Percentiles rank a stretch among this genome's conserved stretches.
Conservation (phyloP, 2,888 invertebrate genomes). For the Euplagia quadripunctaria region DNA sequence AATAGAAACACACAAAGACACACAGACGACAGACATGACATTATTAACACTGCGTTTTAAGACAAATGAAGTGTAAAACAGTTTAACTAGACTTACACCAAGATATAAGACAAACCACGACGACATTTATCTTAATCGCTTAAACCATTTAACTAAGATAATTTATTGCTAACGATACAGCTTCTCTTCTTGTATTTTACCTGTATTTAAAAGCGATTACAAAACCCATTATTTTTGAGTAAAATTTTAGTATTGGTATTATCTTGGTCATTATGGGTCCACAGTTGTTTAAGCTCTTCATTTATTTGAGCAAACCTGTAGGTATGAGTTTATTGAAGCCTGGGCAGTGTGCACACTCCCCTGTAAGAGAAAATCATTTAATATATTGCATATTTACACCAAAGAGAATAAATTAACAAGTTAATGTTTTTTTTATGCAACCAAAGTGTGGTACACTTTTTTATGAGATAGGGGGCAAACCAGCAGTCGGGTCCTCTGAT, state of each 20-base stretch:
- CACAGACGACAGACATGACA: neutral
- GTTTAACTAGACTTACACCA: conserved; percentile 10
- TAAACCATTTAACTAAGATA: conserved; percentile 27
- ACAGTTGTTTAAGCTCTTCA: neutral
- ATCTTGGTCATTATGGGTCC: neutral
- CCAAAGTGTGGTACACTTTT: no score
- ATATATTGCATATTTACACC: no score
- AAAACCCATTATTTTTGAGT: neutral
- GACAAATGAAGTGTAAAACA: neutral
- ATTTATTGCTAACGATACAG: neutral
- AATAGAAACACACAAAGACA: neutral
- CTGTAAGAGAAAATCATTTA: no score
- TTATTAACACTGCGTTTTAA: neutral
- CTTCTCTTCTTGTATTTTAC: neutral
- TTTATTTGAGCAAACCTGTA: neutral
- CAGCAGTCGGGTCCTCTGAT: no score
- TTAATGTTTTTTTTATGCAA: no score
- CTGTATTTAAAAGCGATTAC: neutral
- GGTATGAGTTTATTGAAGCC: neutral
- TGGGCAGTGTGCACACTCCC: neutral
- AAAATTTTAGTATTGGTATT: neutral
- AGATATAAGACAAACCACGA: conserved; percentile 25
- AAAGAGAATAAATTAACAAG: no score
- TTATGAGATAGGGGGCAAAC: no score
- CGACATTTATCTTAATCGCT: conserved; percentile 45